Evolutionary conservation across 2,888 invertebrate species (phyloP).

Genomic region (Phyto melanocephala): DNA sequence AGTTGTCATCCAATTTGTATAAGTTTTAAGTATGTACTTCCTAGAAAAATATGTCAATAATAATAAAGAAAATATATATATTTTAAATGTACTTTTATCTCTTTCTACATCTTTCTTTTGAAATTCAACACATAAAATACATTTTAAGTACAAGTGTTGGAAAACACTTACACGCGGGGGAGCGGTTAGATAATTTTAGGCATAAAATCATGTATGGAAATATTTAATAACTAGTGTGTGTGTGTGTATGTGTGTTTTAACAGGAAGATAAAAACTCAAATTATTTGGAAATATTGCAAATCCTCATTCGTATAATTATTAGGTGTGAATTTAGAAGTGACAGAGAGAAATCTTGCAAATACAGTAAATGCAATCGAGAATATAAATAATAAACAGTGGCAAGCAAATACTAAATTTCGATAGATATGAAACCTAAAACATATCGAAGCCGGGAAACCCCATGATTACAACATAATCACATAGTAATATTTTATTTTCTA

Average conservation of each 20-base stretch:
- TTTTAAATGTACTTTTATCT: conserved; percentile 46
- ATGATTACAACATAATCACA: too few relatives aligned
- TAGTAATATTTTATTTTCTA: too few relatives aligned
- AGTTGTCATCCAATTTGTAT: conserved; percentile 46
- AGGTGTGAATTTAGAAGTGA: neutral
- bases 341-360: neutral
- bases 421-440: too few relatives aligned
- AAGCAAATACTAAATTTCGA: too few relatives aligned
- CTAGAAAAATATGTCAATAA: conserved; percentile 54
- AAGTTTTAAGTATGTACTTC: conserved; percentile 51
- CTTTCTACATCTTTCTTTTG: conserved; percentile 4
- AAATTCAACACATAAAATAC: conserved; percentile 31
- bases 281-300: conserved; percentile 42
- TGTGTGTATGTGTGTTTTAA: neutral
- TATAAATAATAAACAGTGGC: too few relatives aligned
- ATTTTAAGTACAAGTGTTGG: conserved; percentile 13
- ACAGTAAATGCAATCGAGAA: conserved; percentile 42
- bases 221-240: too few relatives aligned
- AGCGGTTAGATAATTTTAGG: neutral
- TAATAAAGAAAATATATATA: conserved; percentile 45
- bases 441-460: too few relatives aligned
- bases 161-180: neutral
- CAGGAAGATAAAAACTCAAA: conserved; percentile 12
- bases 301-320: neutral
- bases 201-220: neutral